These are phyloP conservation scores for Tenodera sinensis DNA, from an alignment of 2,888 invertebrate species.

Conservation along the genomic window DNA sequence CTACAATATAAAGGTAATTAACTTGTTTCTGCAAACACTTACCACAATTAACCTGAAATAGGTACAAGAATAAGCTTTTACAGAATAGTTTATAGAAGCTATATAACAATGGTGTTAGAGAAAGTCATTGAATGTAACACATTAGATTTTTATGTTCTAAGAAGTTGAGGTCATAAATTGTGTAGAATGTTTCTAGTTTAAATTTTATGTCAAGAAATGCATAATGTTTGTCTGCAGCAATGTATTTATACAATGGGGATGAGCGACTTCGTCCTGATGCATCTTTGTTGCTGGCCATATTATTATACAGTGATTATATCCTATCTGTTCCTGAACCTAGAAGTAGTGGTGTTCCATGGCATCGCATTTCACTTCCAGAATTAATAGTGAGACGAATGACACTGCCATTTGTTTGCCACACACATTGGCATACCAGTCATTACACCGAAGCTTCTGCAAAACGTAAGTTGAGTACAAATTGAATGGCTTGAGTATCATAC, in stretches of 20 bases:
- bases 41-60: too few species aligned
- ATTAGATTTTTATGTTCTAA: too few species aligned
- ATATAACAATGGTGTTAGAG: too few species aligned
- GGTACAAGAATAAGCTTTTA: too few species aligned
- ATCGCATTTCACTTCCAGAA: conserved; percentile 47
- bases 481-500: neutral
- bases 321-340: conserved; percentile 38
- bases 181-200: too few species aligned
- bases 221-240: conserved; percentile 44
- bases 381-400: conserved; percentile 45
- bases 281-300: conserved; percentile 46
- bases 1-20: too few species aligned
- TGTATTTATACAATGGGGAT: conserved; percentile 54
- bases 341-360: conserved; percentile 35
- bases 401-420: conserved; percentile 49
- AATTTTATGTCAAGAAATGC: too few species aligned
- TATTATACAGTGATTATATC: conserved; percentile 50
- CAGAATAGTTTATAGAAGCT: too few species aligned
- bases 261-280: conserved; percentile 49
- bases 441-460: conserved; percentile 42
- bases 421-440: conserved; percentile 49
- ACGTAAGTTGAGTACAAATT: conserved; percentile 35
- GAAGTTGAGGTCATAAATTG: too few species aligned
- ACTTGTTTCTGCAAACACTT: too few species aligned
- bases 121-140: too few species aligned